A percentile compares a stretch with the other conserved stretches of the same genome.
Evolutionary conservation across 2,888 invertebrate genomes (phyloP).

Genomic region (Dryocosmus kuriphilus): DNA sequence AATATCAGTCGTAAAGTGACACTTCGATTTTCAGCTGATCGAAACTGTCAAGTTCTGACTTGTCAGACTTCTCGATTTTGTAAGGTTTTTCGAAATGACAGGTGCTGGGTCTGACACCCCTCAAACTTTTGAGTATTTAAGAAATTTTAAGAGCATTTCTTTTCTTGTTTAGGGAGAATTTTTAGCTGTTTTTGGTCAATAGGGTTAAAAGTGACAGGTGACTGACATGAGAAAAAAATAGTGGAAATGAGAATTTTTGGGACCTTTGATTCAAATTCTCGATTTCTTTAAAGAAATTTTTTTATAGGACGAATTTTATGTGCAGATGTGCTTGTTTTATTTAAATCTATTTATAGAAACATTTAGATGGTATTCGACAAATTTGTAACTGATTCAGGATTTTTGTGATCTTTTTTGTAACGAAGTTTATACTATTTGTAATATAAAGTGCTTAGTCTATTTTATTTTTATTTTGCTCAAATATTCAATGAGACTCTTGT

Average conservation of each 20-base stretch:
- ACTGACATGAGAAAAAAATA: neutral
- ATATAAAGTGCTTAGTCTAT: neutral
- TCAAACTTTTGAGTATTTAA: neutral
- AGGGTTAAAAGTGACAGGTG: neutral
- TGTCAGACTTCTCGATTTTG: neutral
- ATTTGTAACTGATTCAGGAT: neutral
- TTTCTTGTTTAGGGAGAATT: neutral
- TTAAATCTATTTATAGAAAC: neutral
- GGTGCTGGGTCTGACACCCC: neutral
- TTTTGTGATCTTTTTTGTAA: neutral
- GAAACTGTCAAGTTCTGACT: constrained; percentile 19
- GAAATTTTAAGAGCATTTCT: neutral
- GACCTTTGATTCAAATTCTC: neutral
- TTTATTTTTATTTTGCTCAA: neutral
- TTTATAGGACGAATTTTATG: neutral
- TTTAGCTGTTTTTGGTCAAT: neutral
- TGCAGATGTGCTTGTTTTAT: neutral
- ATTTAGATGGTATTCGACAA: neutral
- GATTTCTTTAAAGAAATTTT: neutral
- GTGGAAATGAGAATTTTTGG: neutral
- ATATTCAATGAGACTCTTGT: neutral
- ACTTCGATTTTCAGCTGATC: constrained; percentile 10
- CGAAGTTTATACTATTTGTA: neutral
- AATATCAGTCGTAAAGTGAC: constrained; percentile 11
- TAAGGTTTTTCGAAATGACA: constrained; percentile 9